Conservation (phyloP, 2,113 vertebrate genomes). For the Strix aluco region DNA sequence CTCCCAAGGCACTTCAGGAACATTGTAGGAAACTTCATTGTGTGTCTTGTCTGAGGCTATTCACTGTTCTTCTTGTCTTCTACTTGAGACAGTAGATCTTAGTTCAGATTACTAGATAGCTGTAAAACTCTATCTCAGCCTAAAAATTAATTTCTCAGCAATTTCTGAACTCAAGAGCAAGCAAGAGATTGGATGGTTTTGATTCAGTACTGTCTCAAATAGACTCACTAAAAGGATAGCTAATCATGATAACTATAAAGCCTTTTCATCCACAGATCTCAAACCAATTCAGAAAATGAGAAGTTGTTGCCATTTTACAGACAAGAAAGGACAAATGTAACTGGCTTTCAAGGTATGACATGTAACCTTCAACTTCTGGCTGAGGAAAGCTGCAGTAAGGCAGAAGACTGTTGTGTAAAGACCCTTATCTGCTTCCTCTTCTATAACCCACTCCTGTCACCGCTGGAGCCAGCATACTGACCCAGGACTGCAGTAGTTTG, state of each 20-base stretch:
- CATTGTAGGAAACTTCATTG: not conserved
- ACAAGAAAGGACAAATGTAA: not conserved
- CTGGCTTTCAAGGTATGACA: not conserved
- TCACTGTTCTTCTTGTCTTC: not conserved
- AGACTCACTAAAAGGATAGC: not conserved
- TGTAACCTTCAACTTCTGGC: not conserved
- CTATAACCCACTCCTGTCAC: accelerated
- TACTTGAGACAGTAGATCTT: not conserved
- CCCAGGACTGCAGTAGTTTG: not conserved
- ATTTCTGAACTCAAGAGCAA: not conserved
- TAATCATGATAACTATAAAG: accelerated
- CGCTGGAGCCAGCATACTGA: accelerated
- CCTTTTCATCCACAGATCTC: not conserved
- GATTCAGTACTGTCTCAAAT: not conserved
- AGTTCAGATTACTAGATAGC: not conserved
- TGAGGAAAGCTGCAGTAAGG: not conserved
- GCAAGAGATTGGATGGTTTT: not conserved
- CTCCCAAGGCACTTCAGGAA: not conserved
- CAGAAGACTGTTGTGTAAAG: not conserved
- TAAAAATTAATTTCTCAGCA: not conserved
- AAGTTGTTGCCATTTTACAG: not conserved
- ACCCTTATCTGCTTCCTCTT: not conserved
- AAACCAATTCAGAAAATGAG: not conserved
- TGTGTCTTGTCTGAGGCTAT: not conserved
- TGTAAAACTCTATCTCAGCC: not conserved